Conservation (phyloP, 2,797 vertebrate species). For the Karalla daura region DNA sequence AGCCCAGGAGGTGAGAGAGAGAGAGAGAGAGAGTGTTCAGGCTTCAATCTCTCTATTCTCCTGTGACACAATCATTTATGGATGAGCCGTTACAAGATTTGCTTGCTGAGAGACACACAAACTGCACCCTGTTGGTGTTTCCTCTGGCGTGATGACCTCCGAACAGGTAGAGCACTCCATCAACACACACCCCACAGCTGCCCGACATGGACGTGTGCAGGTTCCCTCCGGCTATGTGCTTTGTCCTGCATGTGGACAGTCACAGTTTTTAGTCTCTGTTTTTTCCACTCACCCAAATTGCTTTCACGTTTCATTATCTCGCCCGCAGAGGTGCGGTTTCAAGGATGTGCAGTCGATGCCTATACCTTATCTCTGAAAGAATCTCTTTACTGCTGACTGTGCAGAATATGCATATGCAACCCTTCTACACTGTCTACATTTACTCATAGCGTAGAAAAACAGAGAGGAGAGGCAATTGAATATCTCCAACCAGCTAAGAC, state of each 20-base stretch:
- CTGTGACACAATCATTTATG: neutral
- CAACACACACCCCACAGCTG: conserved; percentile 93
- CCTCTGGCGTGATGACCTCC: conserved; percentile 94
- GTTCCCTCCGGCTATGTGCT: conserved; percentile 87
- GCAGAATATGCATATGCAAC: neutral
- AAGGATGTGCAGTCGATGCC: no score
- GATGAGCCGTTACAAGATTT: neutral
- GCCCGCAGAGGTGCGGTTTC: no score
- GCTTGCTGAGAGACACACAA: neutral
- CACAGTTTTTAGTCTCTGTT: neutral
- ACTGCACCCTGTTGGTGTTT: conserved; percentile 92
- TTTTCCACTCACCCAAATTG: neutral
- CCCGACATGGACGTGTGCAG: conserved; percentile 96
- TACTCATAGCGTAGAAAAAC: no score
- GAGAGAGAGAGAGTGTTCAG: no score
- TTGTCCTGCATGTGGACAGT: conserved; percentile 85
- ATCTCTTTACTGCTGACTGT: neutral
- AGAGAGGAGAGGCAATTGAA: no score
- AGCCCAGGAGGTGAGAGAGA: neutral
- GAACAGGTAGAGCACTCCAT: conserved; percentile 94
- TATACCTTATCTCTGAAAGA: no score
- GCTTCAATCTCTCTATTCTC: no score
- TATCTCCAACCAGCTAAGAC: no score
- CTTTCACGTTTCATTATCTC: no score
- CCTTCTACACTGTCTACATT: no score